Base-by-base conservation (phyloP, 2,888 invertebrate species). In the Orchesella flavescens region DNA sequence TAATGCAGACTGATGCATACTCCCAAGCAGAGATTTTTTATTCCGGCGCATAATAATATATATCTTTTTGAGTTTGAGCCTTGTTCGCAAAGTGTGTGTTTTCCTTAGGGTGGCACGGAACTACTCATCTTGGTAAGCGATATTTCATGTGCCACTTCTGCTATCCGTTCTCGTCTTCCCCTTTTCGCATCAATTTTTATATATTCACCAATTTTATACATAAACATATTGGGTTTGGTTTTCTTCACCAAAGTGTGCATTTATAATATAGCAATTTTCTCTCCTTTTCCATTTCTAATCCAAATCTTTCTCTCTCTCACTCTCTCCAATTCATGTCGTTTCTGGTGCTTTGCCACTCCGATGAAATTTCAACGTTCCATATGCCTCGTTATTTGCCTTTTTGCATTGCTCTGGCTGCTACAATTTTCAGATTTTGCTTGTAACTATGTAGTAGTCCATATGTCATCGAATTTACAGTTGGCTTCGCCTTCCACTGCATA, bases 71-170 rank as follows among this genome's bases (percentile, higher is more conserved):
- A n/a, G n/a, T n/a, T n/a, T n/a, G n/a, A n/a, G 34, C 34, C 53
- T n/a, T 10, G 15, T 53, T 53, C 53, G 57, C 4, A 57, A 4
- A 57, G 57, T 17, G 57, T 17, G 57, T 19, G 19, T 57, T 57
- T 75, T 49, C 55, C 12, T 21, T 53, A 43, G 19, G 43, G 34
- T 34, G 2, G 34, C 34, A 34, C 34, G 34, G 43, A 72, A 80
- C 66, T 73, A 74, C 74, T 80, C 73, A 80, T 80, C 80, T 74
- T 59, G 53, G 74, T 75, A 80, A 81, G 81, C 81, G 81, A 81
- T 81, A 75, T 74, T 69, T 81, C 81, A 81, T 81, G 81, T 75
- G 81, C 81, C 69, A 81, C 75, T 66, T 81, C 15, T 66, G 55
- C 55, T 73, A 80, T 72, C 73, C 72, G 73, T 73, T 74, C 73